Evolutionary conservation across 1,140 invertebrate genomes (phyloP).

Genomic region (Magallana ariakensis): DNA sequence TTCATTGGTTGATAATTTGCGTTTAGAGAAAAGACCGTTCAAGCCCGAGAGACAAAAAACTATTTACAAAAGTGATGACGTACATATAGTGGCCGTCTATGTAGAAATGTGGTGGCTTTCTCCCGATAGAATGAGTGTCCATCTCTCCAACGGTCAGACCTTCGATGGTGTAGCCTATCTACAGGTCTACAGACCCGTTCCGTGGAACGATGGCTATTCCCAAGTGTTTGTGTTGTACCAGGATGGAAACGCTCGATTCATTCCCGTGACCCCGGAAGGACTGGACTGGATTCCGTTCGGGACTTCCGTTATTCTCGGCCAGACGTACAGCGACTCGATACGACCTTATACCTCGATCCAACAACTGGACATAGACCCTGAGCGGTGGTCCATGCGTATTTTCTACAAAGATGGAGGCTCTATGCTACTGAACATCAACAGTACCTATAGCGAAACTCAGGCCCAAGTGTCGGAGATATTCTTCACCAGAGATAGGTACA

Average conservation of each 20-base stretch:
- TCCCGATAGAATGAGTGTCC: conserved; percentile 58
- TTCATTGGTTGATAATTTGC: conserved; percentile 44
- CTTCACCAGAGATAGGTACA: conserved; percentile 42
- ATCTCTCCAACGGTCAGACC: conserved; percentile 23
- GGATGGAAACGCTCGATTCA: conserved; percentile 62
- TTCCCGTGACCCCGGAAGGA: conserved; percentile 61
- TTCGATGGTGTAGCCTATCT: conserved; percentile 55
- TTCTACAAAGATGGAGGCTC: conserved; percentile 58
- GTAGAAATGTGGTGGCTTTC: conserved; percentile 67
- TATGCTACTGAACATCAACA: conserved; percentile 43
- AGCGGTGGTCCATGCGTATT: conserved; percentile 45
- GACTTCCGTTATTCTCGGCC: conserved; percentile 64
- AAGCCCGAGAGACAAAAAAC: conserved; percentile 48
- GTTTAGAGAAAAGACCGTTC: conserved; percentile 54
- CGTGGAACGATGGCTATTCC: conserved; percentile 56
- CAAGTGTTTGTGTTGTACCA: conserved; percentile 67
- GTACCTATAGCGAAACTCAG: conserved; percentile 50
- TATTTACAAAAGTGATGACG: conserved; percentile 52
- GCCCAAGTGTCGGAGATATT: conserved; percentile 40
- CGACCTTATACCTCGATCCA: conserved; percentile 58
- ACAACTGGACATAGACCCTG: conserved; percentile 48
- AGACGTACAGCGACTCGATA: conserved; percentile 45
- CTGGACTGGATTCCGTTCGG: conserved; percentile 67
- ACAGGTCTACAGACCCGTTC: conserved; percentile 58
- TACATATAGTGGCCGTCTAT: conserved; percentile 60